Percentiles rank a stretch among this genome's conserved stretches.
Evolutionary conservation across 2,888 invertebrate genomes (phyloP).

Genomic region (Oxystoma pomonae): DNA sequence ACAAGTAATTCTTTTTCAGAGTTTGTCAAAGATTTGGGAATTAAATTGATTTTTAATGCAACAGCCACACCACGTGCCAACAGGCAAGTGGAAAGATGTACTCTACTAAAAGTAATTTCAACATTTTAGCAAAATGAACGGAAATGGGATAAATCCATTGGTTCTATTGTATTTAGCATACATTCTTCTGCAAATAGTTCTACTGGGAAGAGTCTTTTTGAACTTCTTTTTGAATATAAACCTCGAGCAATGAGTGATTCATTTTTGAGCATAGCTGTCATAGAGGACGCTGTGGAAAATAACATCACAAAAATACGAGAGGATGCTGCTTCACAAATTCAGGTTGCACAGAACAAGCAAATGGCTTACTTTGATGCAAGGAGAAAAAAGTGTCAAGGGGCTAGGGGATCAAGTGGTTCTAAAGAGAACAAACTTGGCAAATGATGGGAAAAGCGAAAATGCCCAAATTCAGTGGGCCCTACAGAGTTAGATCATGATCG

Average conservation of each 20-base stretch:
- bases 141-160: conserved; percentile 8
- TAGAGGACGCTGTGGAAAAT: too few relatives aligned
- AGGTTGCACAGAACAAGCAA: conserved; percentile 10
- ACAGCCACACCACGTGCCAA: conserved; percentile 31
- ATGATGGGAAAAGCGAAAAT: conserved; percentile 20
- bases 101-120: conserved; percentile 30
- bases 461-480: conserved; percentile 19
- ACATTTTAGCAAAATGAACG: too few relatives aligned
- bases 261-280: too few relatives aligned
- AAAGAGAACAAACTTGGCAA: conserved; percentile 5
- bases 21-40: conserved; percentile 13
- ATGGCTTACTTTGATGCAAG: conserved; percentile 10
- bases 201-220: conserved; percentile 9
- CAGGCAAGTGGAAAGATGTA: conserved; percentile 38
- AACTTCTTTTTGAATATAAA: conserved; percentile 19
- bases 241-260: too few relatives aligned
- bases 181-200: conserved; percentile 19
- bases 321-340: conserved; percentile 4
- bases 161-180: neutral
- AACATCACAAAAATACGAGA: too few relatives aligned
- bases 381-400: conserved; percentile 10
- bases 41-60: conserved; percentile 25
- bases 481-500: conserved; percentile 18
- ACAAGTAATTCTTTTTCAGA: conserved; percentile 21
- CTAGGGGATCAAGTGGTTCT: conserved; percentile 8